Base-by-base conservation (phyloP, 2,113 vertebrate genomes). In the Mormyrus iriodes region DNA sequence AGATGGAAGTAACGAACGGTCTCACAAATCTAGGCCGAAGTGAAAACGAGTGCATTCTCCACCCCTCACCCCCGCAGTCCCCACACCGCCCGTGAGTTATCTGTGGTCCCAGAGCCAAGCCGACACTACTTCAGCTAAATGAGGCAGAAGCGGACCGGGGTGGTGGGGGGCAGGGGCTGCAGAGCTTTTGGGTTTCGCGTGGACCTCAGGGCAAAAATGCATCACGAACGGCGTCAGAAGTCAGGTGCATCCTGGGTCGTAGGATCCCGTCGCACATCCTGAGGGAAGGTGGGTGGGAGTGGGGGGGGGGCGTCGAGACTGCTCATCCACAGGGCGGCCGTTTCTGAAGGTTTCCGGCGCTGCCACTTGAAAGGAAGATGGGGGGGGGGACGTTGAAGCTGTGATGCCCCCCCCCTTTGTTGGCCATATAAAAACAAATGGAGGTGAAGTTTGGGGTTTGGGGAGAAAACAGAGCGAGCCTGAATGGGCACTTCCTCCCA, bases 401-500 rank as follows among this genome's bases (percentile, higher is more conserved):
- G 93, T 93, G 95, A 93, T 95, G 94, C 94, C 95, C 95, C 94
- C n/a, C 90, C 92, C 92, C 93, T 95, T 95, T 95, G 95, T 96
- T 95, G 95, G 94, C 91, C 95, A 94, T 91, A 94, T 93, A 93
- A 95, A 93, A 94, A 94, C 94, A 95, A 96, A 95, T 95, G 95
- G 92, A 93, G 93, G 91, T 92, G 91, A 93, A 92, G 90, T 87
- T 94, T 94, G 91, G 92, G 93, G 92, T 92, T 92, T 94, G 91
- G 86, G 93, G 92, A 93, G 93, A 88, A 94, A 95, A 92, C 92
- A 79, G 93, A 96, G 95, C 1, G 31, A 94, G 91, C 91, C 95
- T 95, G 95, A 96, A 96, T 95, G 93, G 95, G 94, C 94, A 95
- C 95, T 96, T 96, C 96, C 96, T 96, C 95, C 95, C 95, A 91